Percentiles rank a stretch among this genome's conserved stretches.
phyloP scores from a whole-genome alignment of 2,888 invertebrate species.

The Acronicta aceris region DNA sequence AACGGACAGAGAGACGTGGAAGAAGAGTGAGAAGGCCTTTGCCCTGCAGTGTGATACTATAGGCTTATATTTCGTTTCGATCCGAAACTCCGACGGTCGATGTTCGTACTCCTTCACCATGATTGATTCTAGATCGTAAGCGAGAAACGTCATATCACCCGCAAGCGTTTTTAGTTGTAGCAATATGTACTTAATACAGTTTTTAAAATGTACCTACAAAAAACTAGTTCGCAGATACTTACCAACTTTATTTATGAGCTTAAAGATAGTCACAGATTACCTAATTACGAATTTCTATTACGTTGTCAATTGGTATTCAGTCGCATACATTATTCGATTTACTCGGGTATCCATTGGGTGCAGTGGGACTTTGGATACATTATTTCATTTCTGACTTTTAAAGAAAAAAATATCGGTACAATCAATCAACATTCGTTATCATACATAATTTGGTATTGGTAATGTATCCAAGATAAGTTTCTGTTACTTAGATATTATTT shows the following conservation, averaged over 20 bases:
- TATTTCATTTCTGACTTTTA: conserved; percentile 5
- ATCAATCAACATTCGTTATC: conserved; percentile 65
- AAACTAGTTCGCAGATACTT: neutral
- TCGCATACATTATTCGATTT: conserved; percentile 4
- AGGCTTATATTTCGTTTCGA: too few relatives aligned
- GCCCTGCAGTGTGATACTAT: too few relatives aligned
- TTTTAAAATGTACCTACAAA: too few relatives aligned
- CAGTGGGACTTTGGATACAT: too few relatives aligned
- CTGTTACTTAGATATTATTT: conserved; percentile 59
- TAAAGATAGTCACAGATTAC: conserved; percentile 5
- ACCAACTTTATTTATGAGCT: conserved; percentile 10
- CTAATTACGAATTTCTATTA: conserved; percentile 1
- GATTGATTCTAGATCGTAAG: too few relatives aligned
- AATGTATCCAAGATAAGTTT: conserved; percentile 62
- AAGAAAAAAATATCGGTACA: conserved; percentile 41
- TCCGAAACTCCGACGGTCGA: too few relatives aligned
- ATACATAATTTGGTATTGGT: conserved; percentile 59
- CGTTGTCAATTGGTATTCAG: conserved; percentile 1
- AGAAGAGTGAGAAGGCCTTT: too few relatives aligned
- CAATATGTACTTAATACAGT: too few relatives aligned
- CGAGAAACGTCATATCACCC: too few relatives aligned
- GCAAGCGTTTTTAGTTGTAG: too few relatives aligned
- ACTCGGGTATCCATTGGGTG: conserved; percentile 1
- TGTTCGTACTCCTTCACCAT: too few relatives aligned
- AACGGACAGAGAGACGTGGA: too few relatives aligned